phyloP scores from a whole-genome alignment of 2,797 vertebrate species.

The Lates japonicus region DNA sequence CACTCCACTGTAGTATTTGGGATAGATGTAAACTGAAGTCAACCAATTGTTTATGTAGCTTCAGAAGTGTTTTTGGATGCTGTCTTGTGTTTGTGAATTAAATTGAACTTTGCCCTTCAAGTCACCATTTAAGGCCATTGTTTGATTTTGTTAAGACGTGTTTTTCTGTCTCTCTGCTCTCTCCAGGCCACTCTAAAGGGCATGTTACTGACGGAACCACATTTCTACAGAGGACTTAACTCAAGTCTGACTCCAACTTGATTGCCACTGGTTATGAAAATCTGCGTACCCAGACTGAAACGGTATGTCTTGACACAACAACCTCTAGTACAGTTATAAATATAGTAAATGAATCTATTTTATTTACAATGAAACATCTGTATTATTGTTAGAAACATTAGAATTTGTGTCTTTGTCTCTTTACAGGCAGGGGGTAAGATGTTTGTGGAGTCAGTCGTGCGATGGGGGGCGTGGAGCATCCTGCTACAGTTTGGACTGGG shows the following conservation, averaged over 20 bases:
- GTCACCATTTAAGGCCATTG: background rate
- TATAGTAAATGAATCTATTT: background rate
- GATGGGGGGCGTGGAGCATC: conserved; percentile 79
- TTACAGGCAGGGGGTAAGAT: conserved; percentile 85
- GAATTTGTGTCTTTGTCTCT: conserved; percentile 29
- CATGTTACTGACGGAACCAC: conserved; percentile 40
- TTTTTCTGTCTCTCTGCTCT: conserved; percentile 46
- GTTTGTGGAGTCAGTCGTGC: conserved; percentile 85
- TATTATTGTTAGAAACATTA: conserved; percentile 5
- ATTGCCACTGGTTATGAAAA: conserved; percentile 86
- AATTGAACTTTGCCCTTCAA: background rate
- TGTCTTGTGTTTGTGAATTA: background rate
- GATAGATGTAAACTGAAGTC: background rate
- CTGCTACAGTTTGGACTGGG: conserved; percentile 80
- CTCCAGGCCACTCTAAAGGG: conserved; percentile 60
- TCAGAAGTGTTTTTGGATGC: background rate
- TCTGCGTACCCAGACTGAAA: conserved; percentile 74
- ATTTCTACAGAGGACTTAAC: conserved; percentile 54
- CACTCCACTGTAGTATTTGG: background rate
- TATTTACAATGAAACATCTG: background rate
- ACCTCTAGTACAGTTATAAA: too few relatives aligned
- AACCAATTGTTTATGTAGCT: background rate
- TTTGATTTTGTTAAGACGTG: conserved; percentile 3
- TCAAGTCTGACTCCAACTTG: conserved; percentile 63
- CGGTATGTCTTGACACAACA: conserved; percentile 59